Conservation (phyloP, 2,888 invertebrate genomes). For the Incurvaria masculella region DNA sequence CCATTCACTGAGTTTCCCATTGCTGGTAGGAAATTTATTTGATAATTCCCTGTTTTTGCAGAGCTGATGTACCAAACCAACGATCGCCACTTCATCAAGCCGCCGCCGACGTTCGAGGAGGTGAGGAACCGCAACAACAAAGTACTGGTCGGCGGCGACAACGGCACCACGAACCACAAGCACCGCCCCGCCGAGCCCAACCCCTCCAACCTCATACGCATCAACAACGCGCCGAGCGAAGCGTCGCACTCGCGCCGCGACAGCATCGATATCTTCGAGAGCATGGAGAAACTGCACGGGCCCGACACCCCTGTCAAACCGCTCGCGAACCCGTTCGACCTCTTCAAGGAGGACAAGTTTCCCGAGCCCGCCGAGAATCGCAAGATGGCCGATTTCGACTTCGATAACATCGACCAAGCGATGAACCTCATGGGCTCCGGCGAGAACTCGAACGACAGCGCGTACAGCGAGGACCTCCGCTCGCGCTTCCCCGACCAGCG, state of each 20-base stretch:
- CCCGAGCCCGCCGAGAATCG: constrained; percentile 20
- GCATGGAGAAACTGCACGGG: constrained; percentile 13
- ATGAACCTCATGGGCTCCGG: constrained; percentile 15
- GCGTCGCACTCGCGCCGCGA: too few relatives aligned
- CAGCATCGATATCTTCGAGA: neutral
- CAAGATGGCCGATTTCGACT: neutral
- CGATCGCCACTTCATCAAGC: neutral
- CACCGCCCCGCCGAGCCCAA: constrained; percentile 22
- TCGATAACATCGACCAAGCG: constrained; percentile 3
- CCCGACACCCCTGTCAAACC: constrained; percentile 26
- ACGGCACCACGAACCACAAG: constrained; percentile 22
- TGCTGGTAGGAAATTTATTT: too few relatives aligned
- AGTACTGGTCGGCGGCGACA: constrained; percentile 39
- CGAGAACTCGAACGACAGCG: constrained; percentile 19
- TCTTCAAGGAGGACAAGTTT: constrained; percentile 30
- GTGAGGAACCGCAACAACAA: constrained; percentile 41
- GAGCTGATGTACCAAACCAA: constrained; percentile 30
- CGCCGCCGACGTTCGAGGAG: constrained; percentile 55
- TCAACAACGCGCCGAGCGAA: constrained; percentile 18
- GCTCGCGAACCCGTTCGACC: constrained; percentile 35
- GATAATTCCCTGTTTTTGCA: too few relatives aligned
- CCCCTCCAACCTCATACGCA: constrained; percentile 16
- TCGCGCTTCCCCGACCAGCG: neutral
- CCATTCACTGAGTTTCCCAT: too few relatives aligned
- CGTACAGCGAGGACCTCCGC: constrained; percentile 30